phyloP scores from a whole-genome alignment of 2,113 vertebrate species.

The Chelonoidis abingdonii region DNA sequence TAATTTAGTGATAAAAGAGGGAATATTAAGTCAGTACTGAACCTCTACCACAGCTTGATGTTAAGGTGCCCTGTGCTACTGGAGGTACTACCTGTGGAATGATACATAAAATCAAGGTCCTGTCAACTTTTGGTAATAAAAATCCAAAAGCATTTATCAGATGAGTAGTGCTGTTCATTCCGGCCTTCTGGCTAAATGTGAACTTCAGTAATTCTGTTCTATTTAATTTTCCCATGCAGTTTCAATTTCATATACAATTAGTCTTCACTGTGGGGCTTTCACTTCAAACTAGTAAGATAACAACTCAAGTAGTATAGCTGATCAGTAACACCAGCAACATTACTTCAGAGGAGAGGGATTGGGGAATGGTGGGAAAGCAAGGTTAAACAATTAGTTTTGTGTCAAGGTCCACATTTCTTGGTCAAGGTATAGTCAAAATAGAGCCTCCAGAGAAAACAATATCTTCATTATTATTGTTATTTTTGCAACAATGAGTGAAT shows the following conservation, averaged over 20 bases:
- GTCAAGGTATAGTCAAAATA: too few relatives aligned
- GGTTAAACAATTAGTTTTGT: too few relatives aligned
- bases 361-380: too few relatives aligned
- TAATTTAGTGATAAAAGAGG: neutral
- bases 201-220: neutral
- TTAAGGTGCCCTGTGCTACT: neutral
- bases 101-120: neutral
- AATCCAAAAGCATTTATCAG: neutral
- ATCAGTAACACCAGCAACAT: neutral
- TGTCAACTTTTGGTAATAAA: neutral
- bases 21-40: neutral
- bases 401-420: too few relatives aligned
- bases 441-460: too few relatives aligned
- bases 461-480: too few relatives aligned
- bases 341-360: neutral
- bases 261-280: neutral
- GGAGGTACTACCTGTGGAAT: neutral
- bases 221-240: neutral
- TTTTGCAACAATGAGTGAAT: neutral
- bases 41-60: neutral
- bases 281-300: neutral
- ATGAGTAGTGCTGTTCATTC: neutral
- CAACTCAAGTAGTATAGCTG: neutral
- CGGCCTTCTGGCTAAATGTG: neutral
- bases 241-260: neutral